These are phyloP conservation scores for Ctenodactylus gundi DNA, from an alignment of 2,113 vertebrate genomes.

Conservation along the genomic window DNA sequence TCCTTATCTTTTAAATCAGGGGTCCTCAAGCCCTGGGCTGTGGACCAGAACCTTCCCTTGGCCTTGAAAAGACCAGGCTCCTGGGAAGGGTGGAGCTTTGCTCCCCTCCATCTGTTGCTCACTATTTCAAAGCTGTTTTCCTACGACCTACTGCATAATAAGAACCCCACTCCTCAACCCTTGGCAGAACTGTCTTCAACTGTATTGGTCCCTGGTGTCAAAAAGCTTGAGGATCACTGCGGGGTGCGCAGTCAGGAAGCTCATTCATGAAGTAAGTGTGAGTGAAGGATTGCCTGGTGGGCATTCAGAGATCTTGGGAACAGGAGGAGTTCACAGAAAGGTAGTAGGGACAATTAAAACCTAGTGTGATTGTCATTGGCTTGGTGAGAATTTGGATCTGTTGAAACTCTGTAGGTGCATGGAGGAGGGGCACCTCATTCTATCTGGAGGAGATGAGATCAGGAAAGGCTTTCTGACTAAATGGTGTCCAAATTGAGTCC, in stretches of 20 bases:
- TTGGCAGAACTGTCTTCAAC: too few relatives aligned
- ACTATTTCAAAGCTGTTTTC: too few relatives aligned
- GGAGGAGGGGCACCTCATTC: neutral
- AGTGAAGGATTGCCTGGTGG: neutral
- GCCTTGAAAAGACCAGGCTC: too few relatives aligned
- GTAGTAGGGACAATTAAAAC: neutral
- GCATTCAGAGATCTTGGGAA: neutral
- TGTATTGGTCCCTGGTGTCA: too few relatives aligned
- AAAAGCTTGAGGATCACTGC: too few relatives aligned
- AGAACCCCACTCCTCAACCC: too few relatives aligned
- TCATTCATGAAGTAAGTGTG: neutral
- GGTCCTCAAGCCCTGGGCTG: too few relatives aligned
- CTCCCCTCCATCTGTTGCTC: too few relatives aligned
- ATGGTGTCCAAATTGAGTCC: neutral
- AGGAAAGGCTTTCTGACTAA: neutral
- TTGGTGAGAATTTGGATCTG: neutral
- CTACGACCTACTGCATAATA: too few relatives aligned
- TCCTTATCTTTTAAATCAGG: neutral
- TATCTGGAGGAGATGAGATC: neutral
- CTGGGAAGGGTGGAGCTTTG: too few relatives aligned
- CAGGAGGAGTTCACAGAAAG: neutral
- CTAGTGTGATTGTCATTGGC: neutral
- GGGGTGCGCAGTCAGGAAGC: neutral
- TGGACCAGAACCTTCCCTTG: too few relatives aligned
- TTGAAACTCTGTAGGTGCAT: neutral